These are phyloP conservation scores for Orbicella faveolata DNA, from an alignment of 64 coral and sea anemone species.

Conservation along the genomic window DNA sequence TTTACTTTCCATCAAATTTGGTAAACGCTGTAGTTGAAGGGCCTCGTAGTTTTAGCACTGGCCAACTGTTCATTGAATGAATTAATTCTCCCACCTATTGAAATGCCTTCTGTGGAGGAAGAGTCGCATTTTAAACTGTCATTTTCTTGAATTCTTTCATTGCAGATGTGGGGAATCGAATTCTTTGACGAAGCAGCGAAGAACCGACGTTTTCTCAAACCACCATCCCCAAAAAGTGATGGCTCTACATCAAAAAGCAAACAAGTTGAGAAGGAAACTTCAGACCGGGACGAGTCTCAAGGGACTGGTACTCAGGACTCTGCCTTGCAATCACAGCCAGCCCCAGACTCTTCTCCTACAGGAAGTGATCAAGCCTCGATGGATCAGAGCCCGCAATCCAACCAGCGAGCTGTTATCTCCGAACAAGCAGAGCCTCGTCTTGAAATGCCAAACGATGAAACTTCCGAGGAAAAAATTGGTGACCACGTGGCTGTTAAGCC, in stretches of 20 bases:
- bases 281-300: neutral
- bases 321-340: neutral
- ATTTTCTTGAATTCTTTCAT: neutral
- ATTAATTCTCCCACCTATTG: too few relatives aligned
- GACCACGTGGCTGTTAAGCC: neutral
- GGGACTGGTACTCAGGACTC: neutral
- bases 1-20: too few relatives aligned
- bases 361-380: neutral
- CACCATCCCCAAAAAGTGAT: slow-evolving; percentile 15
- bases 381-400: neutral
- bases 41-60: too few relatives aligned
- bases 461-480: neutral
- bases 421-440: slow-evolving; percentile 19
- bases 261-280: neutral
- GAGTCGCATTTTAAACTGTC: neutral
- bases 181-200: slow-evolving; percentile 76
- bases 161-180: slow-evolving; percentile 87
- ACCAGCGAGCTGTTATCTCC: neutral
- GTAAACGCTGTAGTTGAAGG: too few relatives aligned
- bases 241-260: neutral
- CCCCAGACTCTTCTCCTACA: neutral
- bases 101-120: too few relatives aligned
- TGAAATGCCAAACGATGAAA: neutral
- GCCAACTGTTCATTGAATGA: neutral
- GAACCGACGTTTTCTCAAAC: neutral